Percentiles rank a stretch among this genome's conserved stretches.
Evolutionary conservation across 23 tunicate species (phyloP).

Genomic region (Trididemnum clinides): DNA sequence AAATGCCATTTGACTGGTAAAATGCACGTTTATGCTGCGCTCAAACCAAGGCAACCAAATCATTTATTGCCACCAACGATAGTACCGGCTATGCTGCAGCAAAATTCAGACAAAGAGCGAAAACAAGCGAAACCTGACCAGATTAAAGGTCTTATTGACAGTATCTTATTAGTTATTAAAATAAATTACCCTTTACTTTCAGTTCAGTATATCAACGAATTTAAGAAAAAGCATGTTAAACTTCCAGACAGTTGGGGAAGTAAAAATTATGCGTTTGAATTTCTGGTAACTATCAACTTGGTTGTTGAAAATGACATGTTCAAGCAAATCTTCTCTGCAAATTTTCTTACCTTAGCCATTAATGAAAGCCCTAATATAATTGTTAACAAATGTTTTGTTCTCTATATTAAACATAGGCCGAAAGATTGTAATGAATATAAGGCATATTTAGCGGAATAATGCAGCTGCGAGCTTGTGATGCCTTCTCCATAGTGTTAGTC

Average conservation of each 20-base stretch:
- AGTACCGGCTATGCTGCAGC: neutral
- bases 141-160: neutral
- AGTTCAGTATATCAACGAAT: neutral
- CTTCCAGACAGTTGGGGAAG: constrained; percentile 1
- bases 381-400: neutral
- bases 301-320: neutral
- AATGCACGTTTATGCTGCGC: neutral
- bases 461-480: neutral
- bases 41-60: neutral
- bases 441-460: neutral
- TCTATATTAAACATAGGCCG: neutral
- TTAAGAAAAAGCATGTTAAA: neutral
- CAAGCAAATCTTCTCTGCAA: neutral
- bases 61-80: neutral
- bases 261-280: neutral
- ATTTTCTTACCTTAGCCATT: neutral
- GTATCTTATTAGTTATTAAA: no score
- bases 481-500: neutral
- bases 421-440: no score
- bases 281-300: neutral
- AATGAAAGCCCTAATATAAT: neutral
- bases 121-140: neutral
- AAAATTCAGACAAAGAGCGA: neutral
- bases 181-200: constrained; percentile 1
- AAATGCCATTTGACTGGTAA: neutral